These are phyloP conservation scores for Zophobas morio DNA, from an alignment of 1,140 invertebrate genomes.

Conservation along the genomic window DNA sequence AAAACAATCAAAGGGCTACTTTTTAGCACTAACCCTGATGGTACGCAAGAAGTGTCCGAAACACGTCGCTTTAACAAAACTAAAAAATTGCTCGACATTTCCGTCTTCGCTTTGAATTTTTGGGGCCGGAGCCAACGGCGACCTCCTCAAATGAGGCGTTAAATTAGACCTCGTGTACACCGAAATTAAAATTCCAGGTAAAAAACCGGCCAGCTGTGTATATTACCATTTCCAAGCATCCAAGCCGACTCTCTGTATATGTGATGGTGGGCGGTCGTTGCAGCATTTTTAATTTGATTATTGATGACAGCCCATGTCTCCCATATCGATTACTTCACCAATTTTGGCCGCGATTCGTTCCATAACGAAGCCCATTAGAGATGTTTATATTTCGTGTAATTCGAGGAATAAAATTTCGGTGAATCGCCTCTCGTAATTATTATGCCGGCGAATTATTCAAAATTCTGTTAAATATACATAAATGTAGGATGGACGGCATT, in stretches of 20 bases:
- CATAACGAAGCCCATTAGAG: constrained; percentile 45
- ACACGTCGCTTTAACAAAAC: too few relatives aligned
- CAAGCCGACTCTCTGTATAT: background rate
- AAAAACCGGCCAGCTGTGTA: constrained; percentile 48
- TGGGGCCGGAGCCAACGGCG: constrained; percentile 1
- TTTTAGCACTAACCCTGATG: too few relatives aligned
- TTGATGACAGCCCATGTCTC: constrained; percentile 57
- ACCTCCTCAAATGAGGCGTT: constrained; percentile 54
- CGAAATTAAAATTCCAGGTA: constrained; percentile 62
- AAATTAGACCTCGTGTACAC: constrained; percentile 59
- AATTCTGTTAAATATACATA: constrained; percentile 20
- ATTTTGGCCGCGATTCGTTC: constrained; percentile 29
- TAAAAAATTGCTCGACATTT: too few relatives aligned
- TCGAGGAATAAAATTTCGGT: constrained; percentile 33
- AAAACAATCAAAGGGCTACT: too few relatives aligned
- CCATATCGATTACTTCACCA: constrained; percentile 46
- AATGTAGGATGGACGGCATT: background rate
- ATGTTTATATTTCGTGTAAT: constrained; percentile 45
- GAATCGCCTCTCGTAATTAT: constrained; percentile 13
- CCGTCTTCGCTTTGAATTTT: too few relatives aligned
- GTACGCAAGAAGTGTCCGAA: too few relatives aligned
- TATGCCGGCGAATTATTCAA: constrained; percentile 26
- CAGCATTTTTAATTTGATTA: constrained; percentile 60
- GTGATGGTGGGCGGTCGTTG: constrained; percentile 55
- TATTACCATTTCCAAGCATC: background rate